These are phyloP conservation scores for Anarsia innoxiella DNA, from an alignment of 2,888 invertebrate genomes.

Conservation along the genomic window DNA sequence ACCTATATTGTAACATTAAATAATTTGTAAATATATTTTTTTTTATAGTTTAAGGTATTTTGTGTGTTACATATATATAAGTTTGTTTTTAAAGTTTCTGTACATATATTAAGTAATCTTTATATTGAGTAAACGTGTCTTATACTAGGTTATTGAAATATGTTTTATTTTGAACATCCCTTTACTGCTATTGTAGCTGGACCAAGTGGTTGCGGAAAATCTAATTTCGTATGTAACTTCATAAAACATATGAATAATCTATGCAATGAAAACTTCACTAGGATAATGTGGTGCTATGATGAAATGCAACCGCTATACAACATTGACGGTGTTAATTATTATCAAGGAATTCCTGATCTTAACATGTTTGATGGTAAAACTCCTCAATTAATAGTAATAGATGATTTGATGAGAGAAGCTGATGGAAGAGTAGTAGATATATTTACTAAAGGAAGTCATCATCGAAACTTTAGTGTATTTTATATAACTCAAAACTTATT, in stretches of 20 bases:
- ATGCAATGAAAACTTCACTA: slow-evolving; percentile 6
- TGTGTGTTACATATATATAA: slow-evolving; percentile 1
- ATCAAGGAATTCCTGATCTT: slow-evolving; percentile 26
- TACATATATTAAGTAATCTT: too few species aligned
- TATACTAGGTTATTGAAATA: too few species aligned
- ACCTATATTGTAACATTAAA: neutral
- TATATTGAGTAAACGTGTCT: too few species aligned
- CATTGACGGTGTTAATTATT: slow-evolving; percentile 19
- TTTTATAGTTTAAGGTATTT: slow-evolving; percentile 19
- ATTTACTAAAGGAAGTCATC: slow-evolving; percentile 24
- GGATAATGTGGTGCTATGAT: slow-evolving; percentile 14
- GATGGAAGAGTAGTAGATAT: slow-evolving; percentile 27
- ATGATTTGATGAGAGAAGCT: slow-evolving; percentile 30
- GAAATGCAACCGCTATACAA: slow-evolving; percentile 23
- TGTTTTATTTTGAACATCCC: slow-evolving; percentile 17
- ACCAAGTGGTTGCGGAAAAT: slow-evolving; percentile 25
- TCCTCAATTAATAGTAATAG: slow-evolving; percentile 24
- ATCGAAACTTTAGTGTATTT: slow-evolving; percentile 27
- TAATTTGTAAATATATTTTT: neutral
- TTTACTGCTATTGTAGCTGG: slow-evolving; percentile 22
- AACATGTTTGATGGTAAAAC: slow-evolving; percentile 24
- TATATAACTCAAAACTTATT: slow-evolving; percentile 27
- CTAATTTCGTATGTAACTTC: slow-evolving; percentile 18
- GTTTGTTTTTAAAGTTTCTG: too few species aligned
- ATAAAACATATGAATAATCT: slow-evolving; percentile 13